Percentiles rank a stretch among this genome's conserved stretches.
Evolutionary conservation across 2,888 invertebrate genomes (phyloP).

Genomic region (Andrena bicolor): DNA sequence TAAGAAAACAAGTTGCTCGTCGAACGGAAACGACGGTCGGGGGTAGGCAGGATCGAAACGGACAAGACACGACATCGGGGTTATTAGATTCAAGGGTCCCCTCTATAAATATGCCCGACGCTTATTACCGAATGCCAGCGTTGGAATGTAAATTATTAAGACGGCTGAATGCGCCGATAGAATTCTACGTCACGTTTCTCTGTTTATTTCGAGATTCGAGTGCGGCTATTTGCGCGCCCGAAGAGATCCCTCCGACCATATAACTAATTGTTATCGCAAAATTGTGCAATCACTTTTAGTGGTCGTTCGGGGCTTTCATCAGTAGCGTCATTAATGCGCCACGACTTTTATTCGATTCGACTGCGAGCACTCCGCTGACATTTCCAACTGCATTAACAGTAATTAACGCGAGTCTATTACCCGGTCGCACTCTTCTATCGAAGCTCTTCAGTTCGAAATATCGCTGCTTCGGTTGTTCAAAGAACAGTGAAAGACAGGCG

Average conservation of each 20-base stretch:
- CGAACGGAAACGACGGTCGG: slow-evolving; percentile 45
- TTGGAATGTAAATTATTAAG: slow-evolving; percentile 70
- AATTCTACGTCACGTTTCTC: slow-evolving; percentile 69
- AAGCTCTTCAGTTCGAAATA: not conserved
- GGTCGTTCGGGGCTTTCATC: not conserved
- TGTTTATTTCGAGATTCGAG: slow-evolving; percentile 58
- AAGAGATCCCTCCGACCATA: slow-evolving; percentile 7
- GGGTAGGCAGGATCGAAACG: slow-evolving; percentile 28
- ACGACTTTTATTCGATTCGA: not conserved
- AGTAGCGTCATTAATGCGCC: not conserved
- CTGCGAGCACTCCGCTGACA: too few relatives aligned
- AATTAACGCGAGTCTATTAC: not conserved
- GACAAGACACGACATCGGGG: slow-evolving; percentile 38
- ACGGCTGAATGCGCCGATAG: slow-evolving; percentile 59
- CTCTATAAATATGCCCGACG: slow-evolving; percentile 64
- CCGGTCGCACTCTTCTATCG: not conserved
- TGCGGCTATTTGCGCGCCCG: not conserved
- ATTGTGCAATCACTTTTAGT: not conserved
- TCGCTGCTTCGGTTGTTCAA: not conserved
- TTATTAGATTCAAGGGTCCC: slow-evolving; percentile 55
- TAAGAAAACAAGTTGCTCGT: slow-evolving; percentile 56
- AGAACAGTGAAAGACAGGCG: not conserved
- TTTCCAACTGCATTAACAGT: too few relatives aligned
- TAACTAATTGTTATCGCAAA: slow-evolving; percentile 41
- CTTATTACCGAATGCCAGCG: slow-evolving; percentile 67